Conservation (phyloP, 2,113 vertebrate species). For the Haliaeetus leucogaster region DNA sequence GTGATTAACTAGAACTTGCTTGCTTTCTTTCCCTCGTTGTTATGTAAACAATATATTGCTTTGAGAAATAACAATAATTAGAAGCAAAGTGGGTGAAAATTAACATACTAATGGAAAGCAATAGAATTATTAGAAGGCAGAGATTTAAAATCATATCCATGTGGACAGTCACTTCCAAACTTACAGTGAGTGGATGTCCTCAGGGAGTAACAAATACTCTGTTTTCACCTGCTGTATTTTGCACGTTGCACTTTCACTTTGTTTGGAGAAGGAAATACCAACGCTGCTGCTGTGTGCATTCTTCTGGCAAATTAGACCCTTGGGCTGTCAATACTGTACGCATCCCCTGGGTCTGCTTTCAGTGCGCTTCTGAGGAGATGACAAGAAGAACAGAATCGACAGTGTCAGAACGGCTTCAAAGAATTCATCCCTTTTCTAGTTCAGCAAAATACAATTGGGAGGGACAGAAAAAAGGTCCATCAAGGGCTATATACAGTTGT, state of each 20-base stretch:
- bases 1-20: background rate
- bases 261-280: background rate
- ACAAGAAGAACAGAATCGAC: background rate
- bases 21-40: background rate
- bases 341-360: background rate
- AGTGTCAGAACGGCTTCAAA: background rate
- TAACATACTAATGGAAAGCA: background rate
- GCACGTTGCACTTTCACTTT: background rate
- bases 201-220: background rate
- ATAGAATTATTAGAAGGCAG: background rate
- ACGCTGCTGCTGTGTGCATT: background rate
- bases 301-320: background rate
- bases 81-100: background rate
- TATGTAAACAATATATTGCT: background rate
- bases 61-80: background rate
- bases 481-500: background rate
- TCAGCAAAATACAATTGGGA: background rate
- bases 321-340: background rate
- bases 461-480: background rate
- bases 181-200: background rate
- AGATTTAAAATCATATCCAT: background rate
- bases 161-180: background rate
- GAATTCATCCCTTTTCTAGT: background rate
- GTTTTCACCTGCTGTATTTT: background rate
- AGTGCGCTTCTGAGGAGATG: background rate